Evolutionary conservation across 2,888 invertebrate species (phyloP).

Genomic region (Allolobophora icterica): DNA sequence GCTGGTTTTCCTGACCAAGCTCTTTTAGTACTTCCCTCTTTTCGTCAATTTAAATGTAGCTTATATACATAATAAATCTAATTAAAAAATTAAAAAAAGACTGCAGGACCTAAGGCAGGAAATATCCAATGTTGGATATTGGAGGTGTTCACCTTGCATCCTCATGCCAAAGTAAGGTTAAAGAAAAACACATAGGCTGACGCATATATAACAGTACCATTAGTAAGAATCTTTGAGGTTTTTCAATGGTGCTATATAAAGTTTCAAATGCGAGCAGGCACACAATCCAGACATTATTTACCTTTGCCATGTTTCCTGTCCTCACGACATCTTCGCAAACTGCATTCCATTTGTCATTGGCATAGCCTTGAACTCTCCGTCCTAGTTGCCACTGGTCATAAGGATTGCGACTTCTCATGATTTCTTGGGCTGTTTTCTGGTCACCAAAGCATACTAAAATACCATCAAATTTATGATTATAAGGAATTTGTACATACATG

Average conservation of each 20-base stretch:
- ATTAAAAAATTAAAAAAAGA: too few relatives aligned
- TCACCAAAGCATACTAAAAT: conserved; percentile 54
- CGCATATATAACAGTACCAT: too few relatives aligned
- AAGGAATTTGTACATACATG: background rate
- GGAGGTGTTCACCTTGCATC: too few relatives aligned
- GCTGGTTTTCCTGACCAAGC: too few relatives aligned
- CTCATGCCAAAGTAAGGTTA: too few relatives aligned
- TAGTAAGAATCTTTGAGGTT: too few relatives aligned
- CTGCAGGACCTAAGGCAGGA: too few relatives aligned
- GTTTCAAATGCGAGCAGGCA: background rate
- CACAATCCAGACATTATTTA: conserved; percentile 40
- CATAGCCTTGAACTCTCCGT: conserved; percentile 57
- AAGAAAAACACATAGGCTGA: too few relatives aligned
- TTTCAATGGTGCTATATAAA: background rate
- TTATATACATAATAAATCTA: too few relatives aligned
- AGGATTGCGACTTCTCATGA: conserved; percentile 55
- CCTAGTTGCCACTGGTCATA: conserved; percentile 58
- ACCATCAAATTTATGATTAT: background rate
- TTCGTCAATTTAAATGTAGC: too few relatives aligned
- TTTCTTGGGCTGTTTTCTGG: conserved; percentile 52
- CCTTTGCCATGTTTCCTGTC: conserved; percentile 59
- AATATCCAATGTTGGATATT: too few relatives aligned
- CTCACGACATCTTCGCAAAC: conserved; percentile 54
- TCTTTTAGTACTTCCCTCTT: too few relatives aligned
- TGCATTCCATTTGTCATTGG: conserved; percentile 54